phyloP scores from a whole-genome alignment of 2,113 vertebrate genomes.

The Coregonus clupeaformis region DNA sequence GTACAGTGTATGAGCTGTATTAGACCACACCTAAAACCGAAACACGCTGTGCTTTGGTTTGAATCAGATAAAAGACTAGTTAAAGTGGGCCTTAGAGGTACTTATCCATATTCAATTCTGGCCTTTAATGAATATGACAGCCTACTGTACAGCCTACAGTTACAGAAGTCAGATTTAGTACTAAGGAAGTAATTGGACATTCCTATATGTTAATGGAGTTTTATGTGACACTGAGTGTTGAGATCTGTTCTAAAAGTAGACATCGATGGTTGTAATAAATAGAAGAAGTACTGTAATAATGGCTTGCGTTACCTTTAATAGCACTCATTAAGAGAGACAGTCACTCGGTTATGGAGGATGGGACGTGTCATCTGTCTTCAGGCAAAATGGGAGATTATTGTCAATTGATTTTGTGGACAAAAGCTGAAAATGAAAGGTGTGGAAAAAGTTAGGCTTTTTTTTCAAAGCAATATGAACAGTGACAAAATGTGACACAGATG shows the following conservation, averaged over 20 bases:
- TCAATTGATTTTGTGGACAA: slow-evolving; percentile 26
- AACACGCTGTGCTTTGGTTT: too few relatives aligned
- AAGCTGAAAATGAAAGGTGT: background rate
- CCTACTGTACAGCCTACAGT: slow-evolving; percentile 11
- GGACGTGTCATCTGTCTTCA: slow-evolving; percentile 48
- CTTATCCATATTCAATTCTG: background rate
- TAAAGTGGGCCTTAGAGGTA: too few relatives aligned
- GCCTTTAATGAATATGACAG: background rate
- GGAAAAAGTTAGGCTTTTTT: background rate
- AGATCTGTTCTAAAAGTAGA: slow-evolving; percentile 49
- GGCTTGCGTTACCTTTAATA: slow-evolving; percentile 66
- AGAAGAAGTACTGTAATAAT: slow-evolving; percentile 56
- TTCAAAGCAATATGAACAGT: too few relatives aligned
- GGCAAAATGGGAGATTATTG: slow-evolving; percentile 14
- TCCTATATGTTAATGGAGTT: too few relatives aligned
- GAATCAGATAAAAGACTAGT: too few relatives aligned
- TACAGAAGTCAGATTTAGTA: slow-evolving; percentile 38
- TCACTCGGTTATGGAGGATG: slow-evolving; percentile 54
- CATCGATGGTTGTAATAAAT: slow-evolving; percentile 71
- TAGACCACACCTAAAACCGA: too few relatives aligned
- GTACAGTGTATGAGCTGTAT: too few relatives aligned
- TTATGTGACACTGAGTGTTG: slow-evolving; percentile 41
- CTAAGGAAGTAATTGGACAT: slow-evolving; percentile 49
- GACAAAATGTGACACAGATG: too few relatives aligned
- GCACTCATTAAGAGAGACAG: slow-evolving; percentile 64